These are phyloP conservation scores for Himalopsyche japonica DNA, from an alignment of 2,888 invertebrate species.

Conservation along the genomic window DNA sequence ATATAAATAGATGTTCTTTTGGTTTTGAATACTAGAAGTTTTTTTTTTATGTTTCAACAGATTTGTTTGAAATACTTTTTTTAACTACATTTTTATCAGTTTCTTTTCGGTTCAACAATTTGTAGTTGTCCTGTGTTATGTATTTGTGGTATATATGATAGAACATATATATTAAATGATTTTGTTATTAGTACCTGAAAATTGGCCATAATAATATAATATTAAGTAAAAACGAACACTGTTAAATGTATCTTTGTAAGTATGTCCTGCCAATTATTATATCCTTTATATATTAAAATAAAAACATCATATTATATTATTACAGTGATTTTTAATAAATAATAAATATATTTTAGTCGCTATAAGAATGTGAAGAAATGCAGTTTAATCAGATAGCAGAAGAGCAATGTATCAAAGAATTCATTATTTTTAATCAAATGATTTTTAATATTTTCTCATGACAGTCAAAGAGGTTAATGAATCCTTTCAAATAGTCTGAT, in stretches of 20 bases:
- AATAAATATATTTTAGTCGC: background rate
- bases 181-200: constrained; percentile 8
- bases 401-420: background rate
- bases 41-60: too few species aligned
- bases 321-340: background rate
- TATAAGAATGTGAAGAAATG: background rate
- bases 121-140: background rate
- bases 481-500: constrained; percentile 23
- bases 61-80: background rate
- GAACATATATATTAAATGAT: background rate
- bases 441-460: constrained; percentile 22
- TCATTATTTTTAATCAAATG: background rate
- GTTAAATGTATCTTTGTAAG: background rate
- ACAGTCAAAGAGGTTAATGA: constrained; percentile 19
- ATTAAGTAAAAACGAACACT: background rate
- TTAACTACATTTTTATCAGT: background rate
- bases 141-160: background rate
- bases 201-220: background rate
- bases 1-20: too few species aligned
- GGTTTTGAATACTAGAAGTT: too few species aligned
- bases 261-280: background rate
- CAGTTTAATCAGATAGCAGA: background rate
- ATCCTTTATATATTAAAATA: background rate
- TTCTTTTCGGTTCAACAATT: background rate
- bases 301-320: background rate